Conservation (phyloP, 2,888 invertebrate species). For the Tinea pellionella region DNA sequence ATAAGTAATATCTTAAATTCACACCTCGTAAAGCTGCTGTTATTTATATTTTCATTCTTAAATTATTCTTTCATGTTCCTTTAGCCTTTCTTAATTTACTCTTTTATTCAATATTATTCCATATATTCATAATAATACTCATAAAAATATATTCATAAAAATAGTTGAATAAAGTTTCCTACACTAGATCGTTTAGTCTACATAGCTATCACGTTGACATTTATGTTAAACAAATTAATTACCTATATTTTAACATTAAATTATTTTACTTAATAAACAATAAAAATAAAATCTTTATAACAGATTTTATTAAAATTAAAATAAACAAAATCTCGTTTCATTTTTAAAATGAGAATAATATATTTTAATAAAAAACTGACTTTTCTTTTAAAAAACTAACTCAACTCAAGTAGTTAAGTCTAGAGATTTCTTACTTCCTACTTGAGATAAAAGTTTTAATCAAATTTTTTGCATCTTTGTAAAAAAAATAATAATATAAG, state of each 20-base stretch:
- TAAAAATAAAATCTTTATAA: too few species aligned
- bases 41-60: conserved; percentile 8
- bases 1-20: conserved; percentile 55
- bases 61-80: neutral
- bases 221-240: too few species aligned
- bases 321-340: neutral
- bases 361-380: neutral
- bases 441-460: conserved; percentile 16
- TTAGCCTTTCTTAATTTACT: neutral
- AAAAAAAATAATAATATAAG: too few species aligned
- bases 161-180: too few species aligned
- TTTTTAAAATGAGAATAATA: too few species aligned
- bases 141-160: too few species aligned
- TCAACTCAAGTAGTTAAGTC: conserved; percentile 18
- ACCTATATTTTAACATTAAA: too few species aligned
- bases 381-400: conserved; percentile 7
- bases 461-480: conserved; percentile 16
- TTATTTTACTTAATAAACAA: too few species aligned
- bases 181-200: too few species aligned
- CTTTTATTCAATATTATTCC: neutral
- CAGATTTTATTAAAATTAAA: too few species aligned
- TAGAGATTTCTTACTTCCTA: conserved; percentile 16
- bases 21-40: conserved; percentile 34
- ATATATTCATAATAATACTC: neutral
- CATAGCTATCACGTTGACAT: too few species aligned